phyloP scores from a whole-genome alignment of 1,140 invertebrate species.

The Sminthurides bifidus region DNA sequence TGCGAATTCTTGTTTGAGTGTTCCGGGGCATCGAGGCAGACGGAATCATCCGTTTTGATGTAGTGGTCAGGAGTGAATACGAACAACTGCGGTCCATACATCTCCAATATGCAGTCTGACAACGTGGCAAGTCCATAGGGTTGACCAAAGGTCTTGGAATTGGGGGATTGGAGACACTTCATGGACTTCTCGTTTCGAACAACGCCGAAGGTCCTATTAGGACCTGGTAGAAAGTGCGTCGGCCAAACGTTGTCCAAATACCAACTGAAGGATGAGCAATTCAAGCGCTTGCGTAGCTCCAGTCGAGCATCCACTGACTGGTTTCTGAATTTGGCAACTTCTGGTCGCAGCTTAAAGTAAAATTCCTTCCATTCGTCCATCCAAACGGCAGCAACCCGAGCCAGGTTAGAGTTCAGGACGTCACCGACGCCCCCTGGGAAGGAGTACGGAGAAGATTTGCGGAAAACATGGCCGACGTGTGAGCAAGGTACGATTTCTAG shows the following conservation, averaged over 20 bases:
- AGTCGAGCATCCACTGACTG: constrained; percentile 60
- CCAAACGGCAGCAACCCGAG: constrained; percentile 78
- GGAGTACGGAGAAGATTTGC: constrained; percentile 83
- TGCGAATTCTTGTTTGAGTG: constrained; percentile 35
- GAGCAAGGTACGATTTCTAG: constrained; percentile 93
- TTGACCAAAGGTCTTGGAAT: constrained; percentile 43
- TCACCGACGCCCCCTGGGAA: constrained; percentile 72
- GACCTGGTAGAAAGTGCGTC: constrained; percentile 76
- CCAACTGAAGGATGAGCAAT: constrained; percentile 87
- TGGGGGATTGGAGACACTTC: constrained; percentile 48
- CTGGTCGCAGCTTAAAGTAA: constrained; percentile 62
- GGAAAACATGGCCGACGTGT: constrained; percentile 94
- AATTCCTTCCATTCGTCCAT: constrained; percentile 90
- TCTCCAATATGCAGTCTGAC: constrained; percentile 38
- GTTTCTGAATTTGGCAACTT: constrained; percentile 48
- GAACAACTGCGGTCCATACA: constrained; percentile 56
- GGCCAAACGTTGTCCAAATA: constrained; percentile 79
- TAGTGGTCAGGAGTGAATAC: constrained; percentile 53
- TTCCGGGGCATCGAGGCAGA: constrained; percentile 57
- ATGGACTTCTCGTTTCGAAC: constrained; percentile 41
- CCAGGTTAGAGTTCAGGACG: constrained; percentile 78
- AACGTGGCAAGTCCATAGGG: constrained; percentile 51
- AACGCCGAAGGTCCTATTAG: constrained; percentile 68
- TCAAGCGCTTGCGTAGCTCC: constrained; percentile 57
- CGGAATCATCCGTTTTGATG: constrained; percentile 58